Evolutionary conservation across 2,888 invertebrate species (phyloP).

Genomic region (Chymomyza caudatula): DNA sequence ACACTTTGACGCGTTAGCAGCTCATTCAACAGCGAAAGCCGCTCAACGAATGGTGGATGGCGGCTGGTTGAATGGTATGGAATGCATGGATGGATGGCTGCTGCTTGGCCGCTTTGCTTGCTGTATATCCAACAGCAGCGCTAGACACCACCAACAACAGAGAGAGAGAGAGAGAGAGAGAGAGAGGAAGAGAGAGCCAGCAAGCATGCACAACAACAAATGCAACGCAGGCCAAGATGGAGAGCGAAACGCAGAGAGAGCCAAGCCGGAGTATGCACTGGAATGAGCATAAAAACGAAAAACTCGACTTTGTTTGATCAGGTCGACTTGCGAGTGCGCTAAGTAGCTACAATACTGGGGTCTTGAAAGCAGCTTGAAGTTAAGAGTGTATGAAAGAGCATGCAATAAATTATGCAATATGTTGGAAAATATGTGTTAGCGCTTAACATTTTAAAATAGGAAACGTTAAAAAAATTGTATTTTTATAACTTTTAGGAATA

Average conservation of each 20-base stretch:
- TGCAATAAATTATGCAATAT: too few species aligned
- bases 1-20: slow-evolving; percentile 35
- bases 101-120: slow-evolving; percentile 15
- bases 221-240: slow-evolving; percentile 17
- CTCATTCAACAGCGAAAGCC: slow-evolving; percentile 66
- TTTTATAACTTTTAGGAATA: too few species aligned
- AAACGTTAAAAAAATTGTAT: too few species aligned
- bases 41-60: slow-evolving; percentile 58
- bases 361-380: too few species aligned
- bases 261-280: slow-evolving; percentile 13
- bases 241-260: slow-evolving; percentile 18
- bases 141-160: slow-evolving; percentile 26
- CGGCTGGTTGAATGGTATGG: too few species aligned
- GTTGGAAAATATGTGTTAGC: too few species aligned
- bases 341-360: too few species aligned
- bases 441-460: too few species aligned
- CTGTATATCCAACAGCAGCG: slow-evolving; percentile 11
- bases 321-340: neutral
- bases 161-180: neutral
- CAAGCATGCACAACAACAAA: slow-evolving; percentile 5
- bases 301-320: neutral
- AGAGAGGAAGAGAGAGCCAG: neutral
- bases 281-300: slow-evolving; percentile 1
- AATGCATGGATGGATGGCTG: slow-evolving; percentile 14
- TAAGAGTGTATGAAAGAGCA: too few species aligned